Conservation (phyloP, 2,888 invertebrate species). For the Teinopalpus imperialis region DNA sequence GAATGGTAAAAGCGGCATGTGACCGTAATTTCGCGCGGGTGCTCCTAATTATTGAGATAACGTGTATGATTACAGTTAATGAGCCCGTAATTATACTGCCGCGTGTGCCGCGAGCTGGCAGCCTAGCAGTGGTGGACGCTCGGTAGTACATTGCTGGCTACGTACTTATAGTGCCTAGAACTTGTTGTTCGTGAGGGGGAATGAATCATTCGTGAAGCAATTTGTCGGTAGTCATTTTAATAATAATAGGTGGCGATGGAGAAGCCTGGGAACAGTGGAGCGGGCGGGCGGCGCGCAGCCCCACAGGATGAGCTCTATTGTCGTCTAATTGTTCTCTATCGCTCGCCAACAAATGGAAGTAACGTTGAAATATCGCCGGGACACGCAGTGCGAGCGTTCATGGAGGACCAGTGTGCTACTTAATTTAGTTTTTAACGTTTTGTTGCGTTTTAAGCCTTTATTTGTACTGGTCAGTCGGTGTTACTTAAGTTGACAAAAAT, state of each 20-base stretch:
- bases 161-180: no score
- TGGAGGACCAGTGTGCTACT: background rate
- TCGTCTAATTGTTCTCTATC: background rate
- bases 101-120: no score
- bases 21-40: constrained; percentile 31
- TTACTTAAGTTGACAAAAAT: no score
- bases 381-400: background rate
- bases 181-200: background rate
- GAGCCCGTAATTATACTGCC: constrained; percentile 34
- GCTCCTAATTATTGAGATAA: constrained; percentile 41
- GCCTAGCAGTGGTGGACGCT: no score
- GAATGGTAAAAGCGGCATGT: constrained; percentile 23
- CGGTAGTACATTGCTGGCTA: no score
- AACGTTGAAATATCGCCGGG: constrained; percentile 1
- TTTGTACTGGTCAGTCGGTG: no score
- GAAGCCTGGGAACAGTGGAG: background rate
- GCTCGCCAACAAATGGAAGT: background rate
- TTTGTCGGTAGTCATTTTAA: background rate
- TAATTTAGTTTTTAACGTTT: background rate
- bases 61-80: constrained; percentile 39
- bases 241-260: background rate
- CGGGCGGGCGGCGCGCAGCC: no score
- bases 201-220: background rate
- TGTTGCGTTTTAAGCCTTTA: no score
- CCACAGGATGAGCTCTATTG: no score